Conservation (phyloP, 2,797 vertebrate genomes). For the Mormyrops boulengeri region DNA sequence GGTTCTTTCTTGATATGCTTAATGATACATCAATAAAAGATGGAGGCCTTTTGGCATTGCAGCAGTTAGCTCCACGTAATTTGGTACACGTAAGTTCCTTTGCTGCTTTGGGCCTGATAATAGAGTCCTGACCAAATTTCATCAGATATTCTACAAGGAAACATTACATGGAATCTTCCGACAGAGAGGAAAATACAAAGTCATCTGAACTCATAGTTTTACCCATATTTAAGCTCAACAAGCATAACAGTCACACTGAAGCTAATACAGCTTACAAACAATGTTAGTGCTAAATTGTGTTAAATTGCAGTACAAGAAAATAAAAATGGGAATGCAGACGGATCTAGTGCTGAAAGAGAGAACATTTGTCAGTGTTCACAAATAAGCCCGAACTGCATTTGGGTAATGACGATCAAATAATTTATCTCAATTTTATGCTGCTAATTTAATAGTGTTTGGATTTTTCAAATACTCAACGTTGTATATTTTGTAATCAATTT, state of each 20-base stretch:
- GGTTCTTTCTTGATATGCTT: conserved; percentile 66
- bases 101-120: conserved; percentile 68
- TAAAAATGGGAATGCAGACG: not conserved
- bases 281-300: not conserved
- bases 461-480: not conserved
- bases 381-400: not conserved
- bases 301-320: not conserved
- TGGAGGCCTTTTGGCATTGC: conserved; percentile 64
- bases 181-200: conserved; percentile 65
- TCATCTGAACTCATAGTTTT: conserved; percentile 67
- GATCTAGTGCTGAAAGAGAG: not conserved
- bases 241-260: conserved; percentile 25
- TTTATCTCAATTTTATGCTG: not conserved
- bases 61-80: conserved; percentile 72
- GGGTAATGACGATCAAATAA: not conserved
- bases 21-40: conserved; percentile 86
- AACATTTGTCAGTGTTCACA: not conserved
- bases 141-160: conserved; percentile 81
- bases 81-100: conserved; percentile 21
- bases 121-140: conserved; percentile 85
- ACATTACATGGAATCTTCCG: conserved; percentile 61
- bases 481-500: not conserved
- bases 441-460: not conserved
- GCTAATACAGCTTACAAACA: not conserved
- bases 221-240: conserved; percentile 79